These are phyloP conservation scores for Chrysolophus pictus DNA, from an alignment of 2,797 vertebrate species.

Conservation along the genomic window DNA sequence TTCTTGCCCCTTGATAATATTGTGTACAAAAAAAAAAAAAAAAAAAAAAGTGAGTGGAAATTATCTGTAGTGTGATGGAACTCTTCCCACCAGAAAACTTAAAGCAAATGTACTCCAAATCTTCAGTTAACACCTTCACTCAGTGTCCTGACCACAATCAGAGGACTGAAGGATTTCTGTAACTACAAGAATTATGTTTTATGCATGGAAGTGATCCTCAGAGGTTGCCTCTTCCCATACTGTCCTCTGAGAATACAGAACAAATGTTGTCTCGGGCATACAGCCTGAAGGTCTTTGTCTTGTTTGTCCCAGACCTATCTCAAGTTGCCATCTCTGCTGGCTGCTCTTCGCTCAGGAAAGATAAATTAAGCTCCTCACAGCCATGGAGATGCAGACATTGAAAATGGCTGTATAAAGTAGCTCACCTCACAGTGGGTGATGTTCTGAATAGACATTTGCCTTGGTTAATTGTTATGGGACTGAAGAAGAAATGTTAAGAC, in stretches of 20 bases:
- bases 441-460: neutral
- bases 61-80: neutral
- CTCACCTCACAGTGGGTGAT: neutral
- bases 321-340: neutral
- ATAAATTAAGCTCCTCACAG: neutral
- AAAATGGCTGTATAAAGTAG: neutral
- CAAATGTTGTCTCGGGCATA: neutral
- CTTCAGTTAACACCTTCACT: neutral
- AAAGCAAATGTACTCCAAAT: fast-evolving
- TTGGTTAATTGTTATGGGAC: neutral
- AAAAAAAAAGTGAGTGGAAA: neutral
- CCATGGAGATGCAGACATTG: neutral
- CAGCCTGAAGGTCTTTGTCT: neutral
- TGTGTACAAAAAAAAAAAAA: neutral
- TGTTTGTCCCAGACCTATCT: fast-evolving
- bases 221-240: neutral
- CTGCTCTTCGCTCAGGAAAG: neutral
- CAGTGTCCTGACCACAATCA: neutral
- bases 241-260: neutral
- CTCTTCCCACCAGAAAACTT: neutral
- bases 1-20: neutral
- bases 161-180: neutral
- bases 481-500: neutral
- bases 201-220: fast-evolving
- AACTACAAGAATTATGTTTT: neutral